These are phyloP conservation scores for Polyploca ridens DNA, from an alignment of 2,888 invertebrate species.

Conservation along the genomic window DNA sequence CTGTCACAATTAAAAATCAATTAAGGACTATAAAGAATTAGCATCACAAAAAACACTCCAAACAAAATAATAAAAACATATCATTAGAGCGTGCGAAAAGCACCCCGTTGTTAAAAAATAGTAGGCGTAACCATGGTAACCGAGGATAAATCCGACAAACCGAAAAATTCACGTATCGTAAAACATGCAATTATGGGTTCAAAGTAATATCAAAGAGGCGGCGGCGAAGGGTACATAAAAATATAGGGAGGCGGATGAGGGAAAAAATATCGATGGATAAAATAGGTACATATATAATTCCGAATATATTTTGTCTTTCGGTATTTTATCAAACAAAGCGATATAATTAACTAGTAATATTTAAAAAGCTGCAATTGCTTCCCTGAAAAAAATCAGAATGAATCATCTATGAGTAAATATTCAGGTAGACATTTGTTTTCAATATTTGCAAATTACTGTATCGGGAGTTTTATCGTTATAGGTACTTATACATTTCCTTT, in stretches of 20 bases:
- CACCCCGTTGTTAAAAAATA: conserved; percentile 39
- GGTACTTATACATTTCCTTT: conserved; percentile 2
- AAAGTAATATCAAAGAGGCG: conserved; percentile 51
- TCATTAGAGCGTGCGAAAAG: conserved; percentile 61
- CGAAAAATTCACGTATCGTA: conserved; percentile 70
- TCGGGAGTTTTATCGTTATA: not conserved
- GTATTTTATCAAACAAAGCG: not conserved
- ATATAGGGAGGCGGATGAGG: not conserved
- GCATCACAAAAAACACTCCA: not conserved
- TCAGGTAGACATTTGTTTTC: not conserved
- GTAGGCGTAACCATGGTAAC: conserved; percentile 74
- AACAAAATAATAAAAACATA: conserved; percentile 48
- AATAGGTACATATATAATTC: not conserved
- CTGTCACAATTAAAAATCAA: conserved; percentile 41
- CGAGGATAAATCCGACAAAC: conserved; percentile 66
- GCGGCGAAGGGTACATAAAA: conserved; percentile 36
- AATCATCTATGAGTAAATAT: not conserved
- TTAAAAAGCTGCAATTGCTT: no score
- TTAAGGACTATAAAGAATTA: conserved; percentile 31
- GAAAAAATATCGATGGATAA: conserved; percentile 13
- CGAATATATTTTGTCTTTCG: no score
- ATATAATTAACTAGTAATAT: no score
- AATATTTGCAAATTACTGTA: not conserved
- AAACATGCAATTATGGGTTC: conserved; percentile 76
- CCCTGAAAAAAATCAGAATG: no score